Percentiles rank a stretch among this genome's conserved stretches.
Conservation (phyloP, 2,888 invertebrate genomes). For the Ophioninae sp. region DNA sequence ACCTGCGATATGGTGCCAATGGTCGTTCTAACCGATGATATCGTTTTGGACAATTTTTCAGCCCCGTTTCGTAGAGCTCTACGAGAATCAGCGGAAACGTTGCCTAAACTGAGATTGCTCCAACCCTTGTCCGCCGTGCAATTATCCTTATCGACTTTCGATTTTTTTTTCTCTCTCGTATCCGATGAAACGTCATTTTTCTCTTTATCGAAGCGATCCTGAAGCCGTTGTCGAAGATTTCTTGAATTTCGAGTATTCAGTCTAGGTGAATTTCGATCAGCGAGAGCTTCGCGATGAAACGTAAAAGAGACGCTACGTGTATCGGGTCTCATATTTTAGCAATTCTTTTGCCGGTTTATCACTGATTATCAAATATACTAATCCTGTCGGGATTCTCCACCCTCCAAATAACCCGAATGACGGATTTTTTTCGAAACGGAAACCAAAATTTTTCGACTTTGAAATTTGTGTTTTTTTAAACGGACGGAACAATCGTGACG, state of each 20-base stretch:
- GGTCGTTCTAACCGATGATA: slow-evolving; percentile 85
- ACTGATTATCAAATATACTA: not conserved
- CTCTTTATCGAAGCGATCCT: slow-evolving; percentile 78
- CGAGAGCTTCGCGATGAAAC: slow-evolving; percentile 76
- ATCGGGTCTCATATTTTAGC: slow-evolving; percentile 76
- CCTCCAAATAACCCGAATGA: not conserved
- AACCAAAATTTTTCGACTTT: not conserved
- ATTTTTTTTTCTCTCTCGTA: slow-evolving; percentile 66
- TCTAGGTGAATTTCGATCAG: slow-evolving; percentile 70
- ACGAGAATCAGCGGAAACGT: slow-evolving; percentile 84
- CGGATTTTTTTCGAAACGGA: not conserved
- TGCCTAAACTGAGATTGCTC: slow-evolving; percentile 76
- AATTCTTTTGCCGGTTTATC: not conserved
- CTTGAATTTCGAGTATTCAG: slow-evolving; percentile 57
- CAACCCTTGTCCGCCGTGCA: slow-evolving; percentile 65
- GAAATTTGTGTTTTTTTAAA: not conserved
- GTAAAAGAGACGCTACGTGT: slow-evolving; percentile 79
- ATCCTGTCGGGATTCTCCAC: not conserved
- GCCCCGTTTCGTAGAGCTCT: slow-evolving; percentile 86
- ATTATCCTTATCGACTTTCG: slow-evolving; percentile 63
- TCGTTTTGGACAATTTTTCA: slow-evolving; percentile 86
- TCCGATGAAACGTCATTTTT: slow-evolving; percentile 61
- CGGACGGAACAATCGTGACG: not conserved
- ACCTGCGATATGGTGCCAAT: slow-evolving; percentile 88
- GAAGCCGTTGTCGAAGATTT: slow-evolving; percentile 75